Percentiles rank a stretch among this genome's conserved stretches.
These are phyloP conservation scores for Aspidiotus destructor DNA, from an alignment of 2,888 invertebrate genomes.

Conservation along the genomic window DNA sequence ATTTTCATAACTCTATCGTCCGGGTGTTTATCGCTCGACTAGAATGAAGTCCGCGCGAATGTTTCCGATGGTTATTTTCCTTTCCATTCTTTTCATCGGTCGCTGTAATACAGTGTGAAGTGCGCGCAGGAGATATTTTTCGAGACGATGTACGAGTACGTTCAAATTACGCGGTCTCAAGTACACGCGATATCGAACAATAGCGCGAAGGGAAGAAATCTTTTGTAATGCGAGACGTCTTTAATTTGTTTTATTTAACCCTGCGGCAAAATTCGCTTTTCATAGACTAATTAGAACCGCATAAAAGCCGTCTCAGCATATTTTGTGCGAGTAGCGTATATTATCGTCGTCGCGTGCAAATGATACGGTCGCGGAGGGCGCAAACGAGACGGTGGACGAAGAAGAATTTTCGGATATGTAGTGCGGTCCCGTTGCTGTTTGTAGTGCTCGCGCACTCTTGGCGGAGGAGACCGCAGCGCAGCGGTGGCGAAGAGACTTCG, in stretches of 20 bases:
- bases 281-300: constrained; percentile 1
- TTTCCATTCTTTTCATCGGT: too few relatives aligned
- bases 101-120: too few relatives aligned
- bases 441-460: not conserved
- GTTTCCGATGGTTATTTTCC: too few relatives aligned
- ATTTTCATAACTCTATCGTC: too few relatives aligned
- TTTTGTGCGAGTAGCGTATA: not conserved
- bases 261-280: not conserved
- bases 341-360: not conserved
- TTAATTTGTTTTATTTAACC: not conserved
- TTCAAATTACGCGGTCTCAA: too few relatives aligned
- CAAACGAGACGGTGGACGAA: not conserved
- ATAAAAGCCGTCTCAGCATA: not conserved
- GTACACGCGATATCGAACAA: too few relatives aligned
- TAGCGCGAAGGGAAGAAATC: too few relatives aligned
- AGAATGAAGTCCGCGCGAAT: too few relatives aligned
- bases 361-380: not conserved
- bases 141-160: too few relatives aligned
- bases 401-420: not conserved
- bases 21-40: too few relatives aligned
- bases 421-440: not conserved
- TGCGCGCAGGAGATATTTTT: too few relatives aligned
- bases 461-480: not conserved
- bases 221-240: too few relatives aligned
- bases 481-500: not conserved